These are phyloP conservation scores for Hycleus cichorii DNA, from an alignment of 1,140 invertebrate species.

Conservation along the genomic window DNA sequence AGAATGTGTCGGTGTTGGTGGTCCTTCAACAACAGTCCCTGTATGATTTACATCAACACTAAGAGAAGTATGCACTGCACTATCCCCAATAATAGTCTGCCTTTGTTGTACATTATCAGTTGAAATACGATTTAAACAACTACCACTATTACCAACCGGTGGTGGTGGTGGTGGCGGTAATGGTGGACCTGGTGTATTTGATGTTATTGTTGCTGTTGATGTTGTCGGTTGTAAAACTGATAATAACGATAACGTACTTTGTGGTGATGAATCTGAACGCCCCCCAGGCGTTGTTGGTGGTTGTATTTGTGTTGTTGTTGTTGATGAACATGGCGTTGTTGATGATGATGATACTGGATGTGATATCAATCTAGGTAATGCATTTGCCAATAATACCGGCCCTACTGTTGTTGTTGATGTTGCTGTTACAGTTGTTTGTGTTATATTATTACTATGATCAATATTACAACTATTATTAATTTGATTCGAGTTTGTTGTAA, in stretches of 20 bases:
- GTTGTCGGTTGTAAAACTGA: constrained; percentile 1
- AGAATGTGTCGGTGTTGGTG: constrained; percentile 63
- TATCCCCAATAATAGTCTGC: constrained; percentile 39
- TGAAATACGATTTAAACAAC: constrained; percentile 11
- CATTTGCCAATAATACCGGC: constrained; percentile 57
- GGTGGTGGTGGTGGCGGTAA: constrained; percentile 14
- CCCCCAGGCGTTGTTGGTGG: constrained; percentile 12
- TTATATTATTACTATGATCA: no score
- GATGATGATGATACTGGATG: constrained; percentile 33
- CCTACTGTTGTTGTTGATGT: constrained; percentile 35
- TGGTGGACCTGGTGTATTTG: constrained; percentile 50
- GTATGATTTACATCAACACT: constrained; percentile 51
- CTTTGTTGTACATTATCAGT: constrained; percentile 30
- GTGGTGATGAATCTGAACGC: constrained; percentile 33
- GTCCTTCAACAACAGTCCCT: constrained; percentile 45
- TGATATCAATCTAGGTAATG: constrained; percentile 61
- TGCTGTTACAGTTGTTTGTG: constrained; percentile 8
- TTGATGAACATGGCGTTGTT: constrained; percentile 26
- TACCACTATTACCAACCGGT: not conserved
- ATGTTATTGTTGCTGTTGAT: constrained; percentile 36
- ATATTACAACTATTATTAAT: no score
- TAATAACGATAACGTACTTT: constrained; percentile 42
- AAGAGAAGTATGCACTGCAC: constrained; percentile 39
- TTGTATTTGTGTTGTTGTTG: not conserved
- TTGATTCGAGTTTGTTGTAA: constrained; percentile 8